phyloP scores from a whole-genome alignment of 2,797 vertebrate genomes.

The Cichlasoma orientale region DNA sequence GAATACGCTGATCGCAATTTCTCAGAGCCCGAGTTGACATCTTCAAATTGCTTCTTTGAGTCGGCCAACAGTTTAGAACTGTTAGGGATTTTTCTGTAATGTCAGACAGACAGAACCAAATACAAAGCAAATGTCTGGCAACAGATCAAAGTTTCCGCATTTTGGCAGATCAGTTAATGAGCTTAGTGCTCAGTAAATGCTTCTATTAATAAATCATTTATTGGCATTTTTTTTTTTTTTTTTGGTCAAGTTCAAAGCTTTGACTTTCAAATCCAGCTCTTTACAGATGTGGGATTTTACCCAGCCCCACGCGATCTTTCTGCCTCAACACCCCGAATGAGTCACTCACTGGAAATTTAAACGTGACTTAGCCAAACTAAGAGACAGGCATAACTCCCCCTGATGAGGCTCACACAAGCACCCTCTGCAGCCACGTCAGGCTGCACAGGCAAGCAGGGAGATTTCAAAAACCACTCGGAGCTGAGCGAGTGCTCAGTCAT shows the following conservation, averaged over 20 bases:
- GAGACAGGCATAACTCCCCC: conserved; percentile 2
- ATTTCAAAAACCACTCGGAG: conserved; percentile 30
- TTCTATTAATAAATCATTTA: neutral
- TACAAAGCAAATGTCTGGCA: neutral
- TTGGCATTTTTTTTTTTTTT: neutral
- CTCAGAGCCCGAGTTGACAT: neutral
- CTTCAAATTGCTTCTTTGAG: neutral
- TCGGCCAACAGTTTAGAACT: neutral
- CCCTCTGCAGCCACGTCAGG: conserved; percentile 22
- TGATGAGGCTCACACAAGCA: conserved; percentile 27
- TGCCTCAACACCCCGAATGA: conserved; percentile 33
- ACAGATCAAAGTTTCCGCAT: accelerated
- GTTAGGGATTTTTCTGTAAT: neutral
- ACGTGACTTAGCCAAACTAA: conserved; percentile 25
- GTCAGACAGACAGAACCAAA: neutral
- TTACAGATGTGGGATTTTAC: neutral
- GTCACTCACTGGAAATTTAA: conserved; percentile 39
- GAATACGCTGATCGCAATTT: neutral
- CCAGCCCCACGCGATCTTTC: neutral
- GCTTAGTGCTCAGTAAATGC: neutral
- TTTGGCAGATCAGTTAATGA: neutral
- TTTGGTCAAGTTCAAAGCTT: neutral
- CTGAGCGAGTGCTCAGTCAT: conserved; percentile 54
- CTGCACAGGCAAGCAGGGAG: conserved; percentile 42
- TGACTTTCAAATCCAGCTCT: conserved; percentile 8